Conservation (phyloP, 1,140 invertebrate species). For the Drosophila eugracilis region DNA sequence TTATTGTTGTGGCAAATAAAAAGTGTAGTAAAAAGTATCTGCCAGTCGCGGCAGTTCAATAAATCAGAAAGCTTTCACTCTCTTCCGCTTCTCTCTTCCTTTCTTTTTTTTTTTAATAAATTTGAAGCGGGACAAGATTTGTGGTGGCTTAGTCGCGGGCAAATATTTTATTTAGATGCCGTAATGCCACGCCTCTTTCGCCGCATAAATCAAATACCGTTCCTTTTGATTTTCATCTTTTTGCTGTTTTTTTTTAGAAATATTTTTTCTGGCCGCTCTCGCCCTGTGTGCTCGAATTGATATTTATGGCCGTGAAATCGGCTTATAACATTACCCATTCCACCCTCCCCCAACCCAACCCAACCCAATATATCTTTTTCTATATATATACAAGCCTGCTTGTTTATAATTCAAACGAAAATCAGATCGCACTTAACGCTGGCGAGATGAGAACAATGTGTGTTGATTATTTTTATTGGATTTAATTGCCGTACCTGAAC, state of each 20-base stretch:
- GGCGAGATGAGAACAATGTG: slow-evolving; percentile 53
- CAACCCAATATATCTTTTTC: neutral
- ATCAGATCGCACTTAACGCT: slow-evolving; percentile 41
- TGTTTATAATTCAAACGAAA: slow-evolving; percentile 45
- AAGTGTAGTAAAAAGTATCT: neutral
- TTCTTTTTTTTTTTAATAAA: slow-evolving; percentile 74
- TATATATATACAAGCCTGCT: slow-evolving; percentile 7
- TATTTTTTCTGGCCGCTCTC: slow-evolving; percentile 31
- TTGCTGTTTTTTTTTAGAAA: slow-evolving; percentile 39
- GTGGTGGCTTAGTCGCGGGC: slow-evolving; percentile 52
- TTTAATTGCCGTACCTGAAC: slow-evolving; percentile 57
- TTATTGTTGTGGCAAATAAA: neutral
- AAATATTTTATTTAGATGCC: slow-evolving; percentile 72
- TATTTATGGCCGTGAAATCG: slow-evolving; percentile 73
- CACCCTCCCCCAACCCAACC: slow-evolving; percentile 2
- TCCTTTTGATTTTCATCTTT: slow-evolving; percentile 39
- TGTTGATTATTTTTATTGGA: slow-evolving; percentile 70
- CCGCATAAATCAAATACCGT: slow-evolving; percentile 66
- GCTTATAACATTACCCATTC: slow-evolving; percentile 60
- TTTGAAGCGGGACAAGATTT: slow-evolving; percentile 55
- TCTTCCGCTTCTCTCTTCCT: too few species aligned
- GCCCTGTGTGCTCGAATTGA: slow-evolving; percentile 40
- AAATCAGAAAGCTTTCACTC: too few species aligned
- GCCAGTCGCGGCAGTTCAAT: neutral
- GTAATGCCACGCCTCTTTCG: slow-evolving; percentile 24